Conservation (phyloP, 2,113 vertebrate species). For the Mellivora capensis region DNA sequence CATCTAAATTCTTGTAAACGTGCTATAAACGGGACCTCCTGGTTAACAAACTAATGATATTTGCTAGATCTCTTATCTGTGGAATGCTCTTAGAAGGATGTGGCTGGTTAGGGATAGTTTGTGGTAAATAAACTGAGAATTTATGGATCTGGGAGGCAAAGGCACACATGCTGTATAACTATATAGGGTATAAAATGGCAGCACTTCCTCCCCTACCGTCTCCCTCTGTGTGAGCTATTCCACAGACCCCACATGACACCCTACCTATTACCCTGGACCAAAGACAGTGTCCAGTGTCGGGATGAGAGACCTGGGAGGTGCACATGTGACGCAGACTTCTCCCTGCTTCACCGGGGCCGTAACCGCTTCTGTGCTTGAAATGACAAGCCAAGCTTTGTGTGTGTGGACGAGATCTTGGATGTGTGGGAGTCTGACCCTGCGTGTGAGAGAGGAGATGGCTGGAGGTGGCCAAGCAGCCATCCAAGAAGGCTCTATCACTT, state of each 20-base stretch:
- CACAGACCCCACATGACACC: background rate
- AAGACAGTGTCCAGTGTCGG: rapidly evolving
- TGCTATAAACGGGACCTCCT: background rate
- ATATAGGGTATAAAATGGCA: background rate
- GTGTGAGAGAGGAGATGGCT: background rate
- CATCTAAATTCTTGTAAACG: background rate
- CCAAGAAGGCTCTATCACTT: background rate
- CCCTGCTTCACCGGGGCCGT: background rate
- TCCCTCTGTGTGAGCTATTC: background rate
- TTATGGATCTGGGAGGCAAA: background rate
- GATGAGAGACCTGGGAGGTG: background rate
- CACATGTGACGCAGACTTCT: background rate
- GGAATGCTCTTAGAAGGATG: background rate
- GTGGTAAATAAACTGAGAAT: background rate
- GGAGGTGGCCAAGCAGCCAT: background rate
- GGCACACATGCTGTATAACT: background rate
- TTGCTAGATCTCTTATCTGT: background rate
- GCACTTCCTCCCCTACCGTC: background rate
- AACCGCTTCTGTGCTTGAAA: background rate
- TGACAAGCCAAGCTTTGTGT: background rate
- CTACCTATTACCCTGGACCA: background rate
- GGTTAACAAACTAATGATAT: background rate
- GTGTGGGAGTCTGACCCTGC: background rate
- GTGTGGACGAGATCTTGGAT: background rate
- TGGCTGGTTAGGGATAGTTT: background rate